Percentiles rank a stretch among this genome's conserved stretches.
These are phyloP conservation scores for Achatina immaculata DNA, from an alignment of 1,140 invertebrate species.

Conservation along the genomic window DNA sequence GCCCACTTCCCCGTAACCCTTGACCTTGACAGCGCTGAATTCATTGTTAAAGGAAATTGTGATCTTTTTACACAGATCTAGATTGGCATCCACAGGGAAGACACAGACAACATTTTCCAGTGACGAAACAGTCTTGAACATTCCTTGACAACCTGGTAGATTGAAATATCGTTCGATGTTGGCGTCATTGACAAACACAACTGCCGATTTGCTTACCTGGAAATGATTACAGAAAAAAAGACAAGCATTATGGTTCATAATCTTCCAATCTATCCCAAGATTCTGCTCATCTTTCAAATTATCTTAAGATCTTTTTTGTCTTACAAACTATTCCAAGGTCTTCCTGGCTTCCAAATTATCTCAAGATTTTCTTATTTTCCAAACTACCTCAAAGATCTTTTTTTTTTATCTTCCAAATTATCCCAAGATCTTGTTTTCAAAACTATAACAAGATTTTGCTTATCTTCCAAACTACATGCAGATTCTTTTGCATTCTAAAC, in stretches of 20 bases:
- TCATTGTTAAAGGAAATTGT: slow-evolving; percentile 43
- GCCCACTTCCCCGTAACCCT: not conserved
- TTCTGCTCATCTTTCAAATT: not conserved
- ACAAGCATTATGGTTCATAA: not conserved
- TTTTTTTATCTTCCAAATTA: no score
- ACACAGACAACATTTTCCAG: slow-evolving; percentile 58
- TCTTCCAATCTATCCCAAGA: no score
- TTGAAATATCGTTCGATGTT: slow-evolving; percentile 39
- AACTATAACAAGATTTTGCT: no score
- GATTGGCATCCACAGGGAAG: slow-evolving; percentile 51
- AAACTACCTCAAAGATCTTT: no score
- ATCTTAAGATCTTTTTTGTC: not conserved
- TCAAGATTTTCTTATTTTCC: no score
- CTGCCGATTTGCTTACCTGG: slow-evolving; percentile 38
- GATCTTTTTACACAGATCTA: slow-evolving; percentile 55
- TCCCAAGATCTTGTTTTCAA: no score
- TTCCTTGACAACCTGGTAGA: slow-evolving; percentile 32
- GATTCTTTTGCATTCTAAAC: no score
- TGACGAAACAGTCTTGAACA: slow-evolving; percentile 56
- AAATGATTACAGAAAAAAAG: slow-evolving; percentile 20
- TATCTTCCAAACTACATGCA: no score
- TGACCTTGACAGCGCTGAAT: not conserved
- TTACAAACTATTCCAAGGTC: no score
- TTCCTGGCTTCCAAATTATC: no score
- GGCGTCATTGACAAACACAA: slow-evolving; percentile 52